Conservation (phyloP, 2,113 vertebrate genomes). For the Microcebus lehilahytsara region DNA sequence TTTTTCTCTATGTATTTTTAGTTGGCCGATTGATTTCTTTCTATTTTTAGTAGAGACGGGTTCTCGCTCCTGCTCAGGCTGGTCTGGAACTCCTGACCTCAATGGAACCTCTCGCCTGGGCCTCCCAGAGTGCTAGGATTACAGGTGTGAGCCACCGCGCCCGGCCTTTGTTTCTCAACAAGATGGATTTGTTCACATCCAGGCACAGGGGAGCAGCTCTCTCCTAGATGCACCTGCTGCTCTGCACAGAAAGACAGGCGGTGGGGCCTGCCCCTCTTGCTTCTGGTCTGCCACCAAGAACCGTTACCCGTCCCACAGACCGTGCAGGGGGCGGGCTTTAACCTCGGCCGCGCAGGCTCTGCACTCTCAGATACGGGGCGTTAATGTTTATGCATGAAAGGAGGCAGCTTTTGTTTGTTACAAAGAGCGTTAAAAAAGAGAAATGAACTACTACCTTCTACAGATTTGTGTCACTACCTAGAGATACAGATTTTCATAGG, state of each 20-base stretch:
- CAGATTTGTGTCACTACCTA: neutral
- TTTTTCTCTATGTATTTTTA: no score
- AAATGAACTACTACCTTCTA: no score
- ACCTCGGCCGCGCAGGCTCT: neutral
- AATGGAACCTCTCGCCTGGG: no score
- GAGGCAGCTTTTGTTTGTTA: neutral
- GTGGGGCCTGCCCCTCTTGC: neutral
- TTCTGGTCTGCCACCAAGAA: neutral
- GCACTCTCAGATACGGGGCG: neutral
- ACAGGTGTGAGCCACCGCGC: no score
- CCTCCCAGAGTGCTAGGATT: no score
- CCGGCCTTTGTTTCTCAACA: neutral
- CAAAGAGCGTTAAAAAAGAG: neutral
- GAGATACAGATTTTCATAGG: neutral
- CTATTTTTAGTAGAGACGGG: no score
- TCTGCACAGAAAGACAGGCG: neutral
- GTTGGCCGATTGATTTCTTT: no score
- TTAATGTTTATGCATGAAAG: neutral
- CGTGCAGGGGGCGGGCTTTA: neutral
- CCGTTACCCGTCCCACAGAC: neutral
- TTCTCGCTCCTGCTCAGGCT: no score
- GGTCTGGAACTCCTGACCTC: no score
- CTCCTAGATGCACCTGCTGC: neutral
- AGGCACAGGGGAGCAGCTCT: neutral
- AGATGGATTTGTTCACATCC: neutral